Conservation (phyloP, 1,140 invertebrate species). For the Homalodisca vitripennis region DNA sequence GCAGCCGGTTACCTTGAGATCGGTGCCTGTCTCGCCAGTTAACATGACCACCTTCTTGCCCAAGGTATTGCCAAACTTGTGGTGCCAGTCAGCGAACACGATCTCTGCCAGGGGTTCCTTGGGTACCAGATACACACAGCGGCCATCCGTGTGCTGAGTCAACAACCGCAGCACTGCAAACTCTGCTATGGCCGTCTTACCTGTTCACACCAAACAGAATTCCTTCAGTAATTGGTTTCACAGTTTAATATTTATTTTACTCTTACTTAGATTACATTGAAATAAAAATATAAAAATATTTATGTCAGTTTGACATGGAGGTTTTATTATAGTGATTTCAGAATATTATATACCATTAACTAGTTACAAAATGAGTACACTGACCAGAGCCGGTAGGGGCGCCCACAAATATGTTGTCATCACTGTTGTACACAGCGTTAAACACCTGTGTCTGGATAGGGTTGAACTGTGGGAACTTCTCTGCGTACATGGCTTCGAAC, state of each 20-base stretch:
- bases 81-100: conserved; percentile 87
- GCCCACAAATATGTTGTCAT: conserved; percentile 98
- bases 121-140: conserved; percentile 93
- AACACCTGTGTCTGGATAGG: conserved; percentile 99
- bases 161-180: conserved; percentile 93
- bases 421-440: conserved; percentile 97
- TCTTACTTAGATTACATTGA: too few species aligned
- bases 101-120: conserved; percentile 91
- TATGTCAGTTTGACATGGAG: too few species aligned
- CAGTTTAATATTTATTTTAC: too few species aligned
- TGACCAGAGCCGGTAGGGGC: conserved; percentile 87
- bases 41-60: conserved; percentile 88
- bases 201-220: too few species aligned
- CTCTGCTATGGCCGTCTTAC: conserved; percentile 96
- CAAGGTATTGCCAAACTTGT: conserved; percentile 79
- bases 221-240: too few species aligned
- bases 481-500: conserved; percentile 83
- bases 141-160: conserved; percentile 65
- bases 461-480: conserved; percentile 94
- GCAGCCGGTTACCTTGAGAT: conserved; percentile 82
- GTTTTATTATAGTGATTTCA: too few species aligned
- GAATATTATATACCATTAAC: too few species aligned
- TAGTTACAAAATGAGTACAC: background rate
- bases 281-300: too few species aligned
- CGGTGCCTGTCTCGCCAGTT: conserved; percentile 98